Percentiles rank a stretch among this genome's conserved stretches.
These are phyloP conservation scores for Synergus laeviventris DNA, from an alignment of 2,888 invertebrate species.

Conservation along the genomic window DNA sequence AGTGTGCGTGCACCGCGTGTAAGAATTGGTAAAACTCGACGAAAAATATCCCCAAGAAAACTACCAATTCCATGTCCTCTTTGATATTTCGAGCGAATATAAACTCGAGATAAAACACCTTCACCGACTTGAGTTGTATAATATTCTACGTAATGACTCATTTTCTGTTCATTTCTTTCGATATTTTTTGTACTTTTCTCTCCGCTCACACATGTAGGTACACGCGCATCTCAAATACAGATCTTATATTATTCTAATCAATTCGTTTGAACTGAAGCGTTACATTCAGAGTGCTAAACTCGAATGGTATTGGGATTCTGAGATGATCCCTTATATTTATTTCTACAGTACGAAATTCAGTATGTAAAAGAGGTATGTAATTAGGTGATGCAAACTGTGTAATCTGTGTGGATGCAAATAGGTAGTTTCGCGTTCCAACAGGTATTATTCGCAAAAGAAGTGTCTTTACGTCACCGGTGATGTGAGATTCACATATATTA, in stretches of 20 bases:
- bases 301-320: constrained; percentile 48
- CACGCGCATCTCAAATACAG: too few species aligned
- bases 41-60: constrained; percentile 39
- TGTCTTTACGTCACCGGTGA: constrained; percentile 41
- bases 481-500: not conserved
- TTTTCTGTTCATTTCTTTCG: not conserved
- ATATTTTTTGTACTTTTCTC: too few species aligned
- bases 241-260: not conserved
- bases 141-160: constrained; percentile 15
- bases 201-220: too few species aligned
- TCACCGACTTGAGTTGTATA: not conserved
- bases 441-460: constrained; percentile 40
- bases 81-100: constrained; percentile 37
- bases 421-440: constrained; percentile 33
- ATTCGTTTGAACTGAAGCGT: constrained; percentile 33
- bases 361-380: constrained; percentile 44
- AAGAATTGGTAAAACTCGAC: constrained; percentile 23
- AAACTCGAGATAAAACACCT: not conserved
- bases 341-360: constrained; percentile 44
- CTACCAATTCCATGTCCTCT: constrained; percentile 42
- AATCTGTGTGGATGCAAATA: constrained; percentile 37
- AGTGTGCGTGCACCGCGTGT: too few species aligned
- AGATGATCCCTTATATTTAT: constrained; percentile 49
- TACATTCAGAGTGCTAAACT: constrained; percentile 42
- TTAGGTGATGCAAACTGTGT: constrained; percentile 36